Percentiles rank a stretch among this genome's conserved stretches.
Evolutionary conservation across 2,797 vertebrate species (phyloP).

Genomic region (Sebastes trivittatus): DNA sequence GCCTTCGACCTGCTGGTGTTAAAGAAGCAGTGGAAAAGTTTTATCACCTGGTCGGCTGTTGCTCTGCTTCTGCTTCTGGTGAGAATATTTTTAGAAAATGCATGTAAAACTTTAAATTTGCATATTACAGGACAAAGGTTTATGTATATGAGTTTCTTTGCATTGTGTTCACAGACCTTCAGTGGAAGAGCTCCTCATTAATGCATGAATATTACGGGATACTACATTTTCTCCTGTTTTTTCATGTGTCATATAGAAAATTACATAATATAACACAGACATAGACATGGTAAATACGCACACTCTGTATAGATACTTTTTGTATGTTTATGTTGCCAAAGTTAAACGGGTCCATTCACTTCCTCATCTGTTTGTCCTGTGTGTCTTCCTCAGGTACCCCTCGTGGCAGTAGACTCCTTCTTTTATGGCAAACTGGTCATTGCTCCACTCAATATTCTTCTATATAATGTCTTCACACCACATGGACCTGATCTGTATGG

Average conservation of each 20-base stretch:
- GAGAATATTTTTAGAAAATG: slow-evolving; percentile 16
- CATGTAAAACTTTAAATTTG: background rate
- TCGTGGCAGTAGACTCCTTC: slow-evolving; percentile 92
- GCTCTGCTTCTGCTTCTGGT: slow-evolving; percentile 93
- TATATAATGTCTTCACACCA: slow-evolving; percentile 96
- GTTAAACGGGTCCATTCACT: background rate
- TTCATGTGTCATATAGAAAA: background rate
- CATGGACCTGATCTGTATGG: slow-evolving; percentile 98
- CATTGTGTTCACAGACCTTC: background rate
- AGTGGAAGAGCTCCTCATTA: background rate
- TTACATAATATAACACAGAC: background rate
- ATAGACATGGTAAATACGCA: background rate
- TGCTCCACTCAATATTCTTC: slow-evolving; percentile 93
- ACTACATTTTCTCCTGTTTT: background rate
- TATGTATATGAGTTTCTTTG: background rate
- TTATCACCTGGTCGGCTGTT: slow-evolving; percentile 88
- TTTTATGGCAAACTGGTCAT: slow-evolving; percentile 95
- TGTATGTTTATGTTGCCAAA: background rate
- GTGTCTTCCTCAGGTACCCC: slow-evolving; percentile 83
- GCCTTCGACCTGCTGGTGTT: slow-evolving; percentile 92
- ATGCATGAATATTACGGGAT: background rate
- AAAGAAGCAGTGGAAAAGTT: slow-evolving; percentile 91
- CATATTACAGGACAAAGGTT: background rate
- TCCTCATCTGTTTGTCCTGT: slow-evolving; percentile 24
- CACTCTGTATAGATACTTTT: background rate